Conservation (phyloP, 2,113 vertebrate species). For the Podocnemis expansa region DNA sequence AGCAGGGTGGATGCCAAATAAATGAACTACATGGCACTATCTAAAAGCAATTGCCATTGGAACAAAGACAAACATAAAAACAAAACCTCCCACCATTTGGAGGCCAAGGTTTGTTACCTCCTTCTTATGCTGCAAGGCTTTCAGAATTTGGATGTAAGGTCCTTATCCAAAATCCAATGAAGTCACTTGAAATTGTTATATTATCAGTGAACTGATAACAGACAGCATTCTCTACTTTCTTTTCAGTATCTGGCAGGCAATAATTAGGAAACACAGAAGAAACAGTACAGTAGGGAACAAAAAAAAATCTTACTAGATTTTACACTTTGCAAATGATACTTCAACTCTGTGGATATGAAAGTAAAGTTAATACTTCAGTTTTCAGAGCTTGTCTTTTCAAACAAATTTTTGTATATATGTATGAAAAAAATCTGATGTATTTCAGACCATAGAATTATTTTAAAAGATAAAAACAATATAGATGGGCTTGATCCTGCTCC, state of each 20-base stretch:
- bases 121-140: background rate
- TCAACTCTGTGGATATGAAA: conserved; percentile 69
- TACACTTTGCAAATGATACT: conserved; percentile 72
- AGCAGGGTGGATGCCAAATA: background rate
- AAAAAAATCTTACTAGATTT: conserved; percentile 68
- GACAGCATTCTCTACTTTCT: background rate
- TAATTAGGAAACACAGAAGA: conserved; percentile 12
- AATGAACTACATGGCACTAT: background rate
- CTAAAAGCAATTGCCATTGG: background rate
- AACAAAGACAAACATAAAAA: background rate
- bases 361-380: conserved; percentile 68
- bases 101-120: background rate
- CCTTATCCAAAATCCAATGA: background rate
- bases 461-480: conserved; percentile 72
- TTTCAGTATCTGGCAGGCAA: conserved; percentile 21
- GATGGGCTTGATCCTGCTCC: conserved; percentile 66
- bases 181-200: background rate
- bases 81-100: background rate
- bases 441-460: conserved; percentile 75
- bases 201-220: background rate
- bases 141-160: fast-evolving
- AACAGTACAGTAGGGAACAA: conserved; percentile 43
- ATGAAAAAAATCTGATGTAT: conserved; percentile 71
- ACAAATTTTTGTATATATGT: conserved; percentile 60
- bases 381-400: conserved; percentile 67